Evolutionary conservation across 2,888 invertebrate species (phyloP).

Genomic region (Panopea generosa): DNA sequence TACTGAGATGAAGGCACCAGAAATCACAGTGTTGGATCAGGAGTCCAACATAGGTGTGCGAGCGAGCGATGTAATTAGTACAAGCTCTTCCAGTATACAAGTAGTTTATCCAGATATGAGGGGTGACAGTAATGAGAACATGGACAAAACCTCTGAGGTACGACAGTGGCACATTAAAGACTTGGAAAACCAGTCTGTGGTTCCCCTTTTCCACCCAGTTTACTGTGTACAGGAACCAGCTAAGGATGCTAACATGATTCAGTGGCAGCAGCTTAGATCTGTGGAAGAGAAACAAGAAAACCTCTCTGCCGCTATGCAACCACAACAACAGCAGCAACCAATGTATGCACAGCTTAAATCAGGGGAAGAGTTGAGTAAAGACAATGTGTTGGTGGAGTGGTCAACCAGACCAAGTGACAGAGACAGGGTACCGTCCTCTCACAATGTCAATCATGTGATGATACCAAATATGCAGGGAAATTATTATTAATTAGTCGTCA

Average conservation of each 20-base stretch:
- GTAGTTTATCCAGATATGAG: slow-evolving; percentile 1
- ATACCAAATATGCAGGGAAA: slow-evolving; percentile 13
- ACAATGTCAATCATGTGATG: background rate
- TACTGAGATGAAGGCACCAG: slow-evolving; percentile 20
- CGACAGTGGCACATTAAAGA: slow-evolving; percentile 4
- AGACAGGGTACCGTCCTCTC: background rate
- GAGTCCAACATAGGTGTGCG: background rate
- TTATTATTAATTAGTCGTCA: slow-evolving; percentile 10
- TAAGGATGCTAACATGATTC: background rate
- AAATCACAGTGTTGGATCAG: background rate
- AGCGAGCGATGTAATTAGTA: no score
- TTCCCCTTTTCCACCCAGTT: slow-evolving; percentile 1
- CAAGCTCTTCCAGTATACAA: background rate
- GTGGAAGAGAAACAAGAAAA: background rate
- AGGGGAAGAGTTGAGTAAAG: slow-evolving; percentile 22
- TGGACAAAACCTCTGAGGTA: background rate
- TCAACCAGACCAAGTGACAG: background rate
- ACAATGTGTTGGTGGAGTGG: slow-evolving; percentile 2
- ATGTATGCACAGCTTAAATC: slow-evolving; percentile 40
- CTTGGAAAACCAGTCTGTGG: background rate
- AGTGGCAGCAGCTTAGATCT: background rate
- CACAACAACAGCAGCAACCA: slow-evolving; percentile 18
- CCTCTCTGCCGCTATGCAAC: background rate
- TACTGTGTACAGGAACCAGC: background rate
- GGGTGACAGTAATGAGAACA: background rate